Base-by-base conservation (phyloP, 2,113 vertebrate species). In the Mus pahari region DNA sequence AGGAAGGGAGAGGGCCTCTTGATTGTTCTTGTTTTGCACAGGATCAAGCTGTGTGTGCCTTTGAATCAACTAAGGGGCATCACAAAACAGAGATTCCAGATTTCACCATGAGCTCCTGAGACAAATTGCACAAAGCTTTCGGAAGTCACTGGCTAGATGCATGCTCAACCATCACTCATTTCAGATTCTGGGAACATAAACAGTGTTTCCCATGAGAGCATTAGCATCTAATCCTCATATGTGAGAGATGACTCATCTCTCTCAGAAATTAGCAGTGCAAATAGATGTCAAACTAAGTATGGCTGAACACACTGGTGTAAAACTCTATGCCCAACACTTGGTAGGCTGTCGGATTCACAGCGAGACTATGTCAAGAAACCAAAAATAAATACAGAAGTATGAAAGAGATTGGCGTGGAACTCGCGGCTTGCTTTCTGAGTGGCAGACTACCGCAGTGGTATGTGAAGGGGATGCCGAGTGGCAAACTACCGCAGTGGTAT, bases 251-350 rank as follows among this genome's bases (percentile, higher is more conserved):
- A 91, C 6, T 86, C 8, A 81, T 75, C 87, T 64, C 42, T 90
- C 74, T 91, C 31, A 94, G 70, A 91, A 93, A 89, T 64, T 45
- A 33, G 36, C 74, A 53, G 86, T 82, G 66, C 55, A 87, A 90
- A 94, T 62, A 48, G 36, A 81, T 64, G 83, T 68, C 7, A 58
- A 94, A 66, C 58, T 36, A 62, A 48, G 22, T 60, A 45, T 62
- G 55, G 28, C 26, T 45, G 39, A 10, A 39, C 31, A 48, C 45
- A 22, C 4, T 48, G 55, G 88, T 42, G 50, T 19, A 58, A 55
- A 31, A 3, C 14, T 58, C 26, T 22, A 77, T 42, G 12, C 17
- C n/a, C n/a, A 74, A 28, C 16, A 74, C 16, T 45, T 58, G 36
- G 16, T 33, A 60, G 70, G 24, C n/a, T 74, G 70, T 45, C 0